Base-by-base conservation (phyloP, 1,140 invertebrate genomes). In the Halictus rubicundus region DNA sequence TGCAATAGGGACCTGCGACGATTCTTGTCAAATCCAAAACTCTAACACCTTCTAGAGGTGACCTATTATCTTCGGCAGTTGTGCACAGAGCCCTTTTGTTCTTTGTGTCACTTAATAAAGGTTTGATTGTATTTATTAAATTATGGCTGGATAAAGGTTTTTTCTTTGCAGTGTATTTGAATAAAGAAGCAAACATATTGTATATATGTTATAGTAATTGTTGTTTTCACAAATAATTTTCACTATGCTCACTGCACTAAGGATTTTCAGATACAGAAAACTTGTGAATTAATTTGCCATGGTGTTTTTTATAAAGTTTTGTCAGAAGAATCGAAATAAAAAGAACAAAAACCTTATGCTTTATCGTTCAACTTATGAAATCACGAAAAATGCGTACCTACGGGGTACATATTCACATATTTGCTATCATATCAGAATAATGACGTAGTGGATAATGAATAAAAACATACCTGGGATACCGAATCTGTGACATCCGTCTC, bases 21-120 rank as follows among this genome's bases (percentile, higher is more conserved):
- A 99, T 96, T 85, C 98, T 92, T 3, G 97, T 97, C 65, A 98
- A 90, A 93, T 99, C 98, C 78, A 98, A 90, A 23, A 98, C 94
- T 85, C 95, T 94, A 61, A 98, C 93, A 73, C 96, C 96, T 75
- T 90, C 89, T 54, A 95, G 91, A 77, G 94, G 95, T 87, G 90
- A 90, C 60, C 74, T 87, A 65, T 85, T 52, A 52, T 88, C 70
- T 12, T 60, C 39, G 12, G 2, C 21, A 19, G 7, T 64, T 19
- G 74, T 84, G 42, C 78, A 86, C 3, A 69, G 37, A 37, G 25
- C 21, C n/a, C 57, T 75, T 39, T 9, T 46, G 21, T 61, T 83
- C 1, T 57, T 82, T 3, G 49, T 12, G 0, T 9, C 65, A 21
- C 12, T 60, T 32, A 4, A 12, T 12, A 12, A 46, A 46, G 0